A percentile compares a stretch with the other conserved stretches of the same genome.
Conservation (phyloP, 2,113 vertebrate genomes). For the Acinonyx jubatus region DNA sequence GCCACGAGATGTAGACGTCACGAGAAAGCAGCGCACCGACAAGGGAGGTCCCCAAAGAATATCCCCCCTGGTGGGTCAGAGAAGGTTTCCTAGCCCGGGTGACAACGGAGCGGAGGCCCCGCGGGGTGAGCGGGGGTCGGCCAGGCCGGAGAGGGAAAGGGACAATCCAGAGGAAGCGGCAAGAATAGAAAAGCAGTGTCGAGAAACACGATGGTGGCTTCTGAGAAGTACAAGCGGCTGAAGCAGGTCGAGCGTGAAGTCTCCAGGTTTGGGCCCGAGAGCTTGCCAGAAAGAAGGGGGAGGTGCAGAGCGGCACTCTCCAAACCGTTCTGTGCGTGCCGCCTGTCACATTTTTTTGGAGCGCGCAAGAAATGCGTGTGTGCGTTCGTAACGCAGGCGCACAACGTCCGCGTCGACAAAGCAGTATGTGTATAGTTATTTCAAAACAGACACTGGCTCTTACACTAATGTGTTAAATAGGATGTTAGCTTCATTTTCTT, state of each 20-base stretch:
- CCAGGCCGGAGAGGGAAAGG: not conserved
- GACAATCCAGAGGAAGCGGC: not conserved
- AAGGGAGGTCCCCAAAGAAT: not conserved
- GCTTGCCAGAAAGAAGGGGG: not conserved
- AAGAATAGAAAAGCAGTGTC: not conserved
- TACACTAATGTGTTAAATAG: not conserved
- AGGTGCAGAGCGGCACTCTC: not conserved
- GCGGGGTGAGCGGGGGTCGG: no score
- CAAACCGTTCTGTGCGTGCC: not conserved
- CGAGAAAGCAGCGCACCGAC: not conserved
- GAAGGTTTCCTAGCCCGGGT: not conserved
- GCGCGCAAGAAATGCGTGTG: not conserved
- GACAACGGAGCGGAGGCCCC: not conserved
- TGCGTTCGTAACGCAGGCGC: not conserved
- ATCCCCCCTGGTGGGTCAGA: no score
- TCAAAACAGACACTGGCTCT: not conserved
- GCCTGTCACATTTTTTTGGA: not conserved
- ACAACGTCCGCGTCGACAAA: not conserved
- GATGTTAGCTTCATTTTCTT: not conserved
- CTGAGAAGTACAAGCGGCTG: not conserved
- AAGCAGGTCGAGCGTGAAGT: not conserved
- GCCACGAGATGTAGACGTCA: not conserved
- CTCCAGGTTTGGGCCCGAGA: not conserved
- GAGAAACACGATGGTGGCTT: not conserved
- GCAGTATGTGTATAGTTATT: not conserved